Conservation (phyloP, 1,140 invertebrate species). For the Hyphantria cunea region DNA sequence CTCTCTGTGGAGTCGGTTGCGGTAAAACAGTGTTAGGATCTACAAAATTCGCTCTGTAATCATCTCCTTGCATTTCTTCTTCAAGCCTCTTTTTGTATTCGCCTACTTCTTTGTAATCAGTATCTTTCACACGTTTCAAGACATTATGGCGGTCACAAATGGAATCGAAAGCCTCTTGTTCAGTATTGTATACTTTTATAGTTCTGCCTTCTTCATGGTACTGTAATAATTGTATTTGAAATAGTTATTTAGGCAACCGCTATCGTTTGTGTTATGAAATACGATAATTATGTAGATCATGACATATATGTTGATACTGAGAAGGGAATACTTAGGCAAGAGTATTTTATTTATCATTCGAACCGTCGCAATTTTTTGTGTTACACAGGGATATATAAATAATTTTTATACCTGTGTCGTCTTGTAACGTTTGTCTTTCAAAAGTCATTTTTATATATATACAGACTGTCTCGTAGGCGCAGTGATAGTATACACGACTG, state of each 20-base stretch:
- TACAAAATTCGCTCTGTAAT: conserved; percentile 58
- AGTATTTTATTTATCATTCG: no score
- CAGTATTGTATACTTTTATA: conserved; percentile 59
- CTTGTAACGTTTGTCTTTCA: no score
- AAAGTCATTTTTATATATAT: no score
- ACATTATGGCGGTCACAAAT: conserved; percentile 58
- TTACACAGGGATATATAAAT: no score
- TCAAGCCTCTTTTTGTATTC: conserved; percentile 59
- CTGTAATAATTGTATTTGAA: conserved; percentile 47
- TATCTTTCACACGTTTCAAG: conserved; percentile 46
- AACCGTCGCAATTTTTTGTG: no score
- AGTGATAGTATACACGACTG: no score
- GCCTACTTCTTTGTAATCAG: conserved; percentile 66
- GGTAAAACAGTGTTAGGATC: conserved; percentile 52
- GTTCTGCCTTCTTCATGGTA: conserved; percentile 74
- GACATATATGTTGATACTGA: no score
- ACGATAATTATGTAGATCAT: no score
- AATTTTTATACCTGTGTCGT: no score
- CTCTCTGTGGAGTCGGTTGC: conserved; percentile 73
- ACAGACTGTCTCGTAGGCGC: no score
- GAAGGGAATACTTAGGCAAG: no score
- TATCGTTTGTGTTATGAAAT: no score
- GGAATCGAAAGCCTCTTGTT: conserved; percentile 57
- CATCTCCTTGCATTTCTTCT: conserved; percentile 54
- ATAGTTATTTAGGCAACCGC: not conserved